Evolutionary conservation across 2,113 vertebrate species (phyloP).

Genomic region (Crypturellus undulatus): DNA sequence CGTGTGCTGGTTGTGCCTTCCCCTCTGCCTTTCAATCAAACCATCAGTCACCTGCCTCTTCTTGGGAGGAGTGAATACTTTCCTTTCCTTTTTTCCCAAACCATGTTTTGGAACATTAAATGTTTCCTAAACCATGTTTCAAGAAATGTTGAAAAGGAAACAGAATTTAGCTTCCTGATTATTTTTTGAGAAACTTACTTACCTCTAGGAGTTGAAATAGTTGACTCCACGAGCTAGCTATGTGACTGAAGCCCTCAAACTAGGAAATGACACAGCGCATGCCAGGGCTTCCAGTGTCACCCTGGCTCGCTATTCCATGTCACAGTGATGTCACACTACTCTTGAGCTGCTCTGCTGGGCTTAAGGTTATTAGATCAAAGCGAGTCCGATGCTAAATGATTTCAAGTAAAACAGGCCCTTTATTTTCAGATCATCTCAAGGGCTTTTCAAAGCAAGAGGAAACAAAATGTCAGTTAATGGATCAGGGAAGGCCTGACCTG

Average conservation of each 20-base stretch:
- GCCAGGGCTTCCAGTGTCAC: neutral
- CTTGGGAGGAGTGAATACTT: neutral
- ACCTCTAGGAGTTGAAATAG: neutral
- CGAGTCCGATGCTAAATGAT: neutral
- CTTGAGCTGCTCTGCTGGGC: neutral
- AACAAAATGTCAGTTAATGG: constrained; percentile 44
- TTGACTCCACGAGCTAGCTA: neutral
- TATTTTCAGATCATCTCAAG: constrained; percentile 27
- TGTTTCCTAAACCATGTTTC: neutral
- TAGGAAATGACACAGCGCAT: neutral
- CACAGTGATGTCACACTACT: rapidly evolving
- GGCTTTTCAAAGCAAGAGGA: constrained; percentile 37
- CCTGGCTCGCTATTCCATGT: neutral
- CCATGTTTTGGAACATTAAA: neutral
- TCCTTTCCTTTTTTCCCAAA: neutral
- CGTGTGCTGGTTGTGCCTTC: rapidly evolving
- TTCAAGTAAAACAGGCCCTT: constrained; percentile 26
- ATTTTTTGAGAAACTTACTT: neutral
- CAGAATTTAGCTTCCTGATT: neutral
- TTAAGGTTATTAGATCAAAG: neutral
- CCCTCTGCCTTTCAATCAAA: neutral
- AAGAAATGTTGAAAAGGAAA: neutral
- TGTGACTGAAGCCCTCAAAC: rapidly evolving
- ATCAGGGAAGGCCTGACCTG: constrained; percentile 13
- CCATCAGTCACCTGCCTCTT: neutral